Conservation (phyloP, 2,797 vertebrate genomes). For the Fratercula arctica region DNA sequence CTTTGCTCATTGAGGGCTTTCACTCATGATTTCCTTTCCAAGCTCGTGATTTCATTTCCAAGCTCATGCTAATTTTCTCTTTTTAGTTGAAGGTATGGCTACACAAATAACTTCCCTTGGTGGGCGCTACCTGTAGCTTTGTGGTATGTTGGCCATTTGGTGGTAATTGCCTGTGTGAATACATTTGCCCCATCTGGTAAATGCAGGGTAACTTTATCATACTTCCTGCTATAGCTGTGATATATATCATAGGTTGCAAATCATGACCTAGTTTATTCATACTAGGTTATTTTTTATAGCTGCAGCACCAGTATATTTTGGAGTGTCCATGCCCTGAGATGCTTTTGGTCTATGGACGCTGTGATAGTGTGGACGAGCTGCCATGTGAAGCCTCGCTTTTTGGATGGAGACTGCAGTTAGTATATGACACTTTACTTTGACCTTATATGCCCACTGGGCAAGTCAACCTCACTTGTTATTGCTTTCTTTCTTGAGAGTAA, state of each 20-base stretch:
- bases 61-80: neutral
- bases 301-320: neutral
- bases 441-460: neutral
- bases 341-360: accelerated
- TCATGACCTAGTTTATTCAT: neutral
- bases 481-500: slow-evolving; percentile 18
- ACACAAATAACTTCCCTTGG: neutral
- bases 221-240: neutral
- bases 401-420: neutral
- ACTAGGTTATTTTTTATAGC: neutral
- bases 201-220: neutral
- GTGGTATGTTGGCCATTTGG: accelerated
- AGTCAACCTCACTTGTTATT: neutral
- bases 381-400: neutral
- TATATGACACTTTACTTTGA: neutral
- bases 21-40: neutral
- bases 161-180: neutral
- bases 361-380: neutral
- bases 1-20: neutral
- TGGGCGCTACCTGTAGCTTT: neutral
- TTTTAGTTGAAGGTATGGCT: neutral
- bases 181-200: neutral
- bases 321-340: neutral
- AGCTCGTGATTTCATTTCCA: neutral
- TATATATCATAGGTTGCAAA: neutral